phyloP scores from a whole-genome alignment of 2,113 vertebrate species.

The Rhegmatorhina hoffmannsi region DNA sequence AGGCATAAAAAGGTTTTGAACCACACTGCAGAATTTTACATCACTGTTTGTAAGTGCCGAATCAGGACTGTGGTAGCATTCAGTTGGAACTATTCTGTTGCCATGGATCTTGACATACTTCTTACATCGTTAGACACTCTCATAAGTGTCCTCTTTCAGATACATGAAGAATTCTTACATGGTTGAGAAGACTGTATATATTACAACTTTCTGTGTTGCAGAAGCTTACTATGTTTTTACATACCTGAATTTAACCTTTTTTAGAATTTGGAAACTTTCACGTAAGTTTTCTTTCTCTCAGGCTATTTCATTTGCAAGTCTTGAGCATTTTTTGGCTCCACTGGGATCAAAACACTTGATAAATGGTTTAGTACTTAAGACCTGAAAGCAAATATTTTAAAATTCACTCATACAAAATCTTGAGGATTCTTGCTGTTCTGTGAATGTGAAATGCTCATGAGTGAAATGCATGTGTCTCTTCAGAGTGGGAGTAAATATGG shows the following conservation, averaged over 20 bases:
- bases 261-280: background rate
- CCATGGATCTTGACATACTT: background rate
- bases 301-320: background rate
- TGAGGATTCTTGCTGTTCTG: background rate
- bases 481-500: background rate
- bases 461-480: background rate
- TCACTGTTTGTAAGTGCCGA: background rate
- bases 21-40: background rate
- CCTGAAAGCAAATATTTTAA: background rate
- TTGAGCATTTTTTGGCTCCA: background rate
- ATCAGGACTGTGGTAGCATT: background rate
- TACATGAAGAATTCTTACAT: background rate
- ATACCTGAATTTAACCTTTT: background rate
- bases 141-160: fast-evolving
- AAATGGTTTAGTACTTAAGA: background rate
- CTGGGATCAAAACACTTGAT: background rate
- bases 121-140: background rate
- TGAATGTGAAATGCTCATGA: background rate
- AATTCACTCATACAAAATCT: background rate
- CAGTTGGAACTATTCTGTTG: background rate
- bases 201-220: background rate
- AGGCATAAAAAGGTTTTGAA: background rate
- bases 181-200: background rate
- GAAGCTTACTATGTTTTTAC: background rate
- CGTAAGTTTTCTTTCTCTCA: background rate